Conservation (phyloP, 2,113 vertebrate genomes). For the Clarias gariepinus region DNA sequence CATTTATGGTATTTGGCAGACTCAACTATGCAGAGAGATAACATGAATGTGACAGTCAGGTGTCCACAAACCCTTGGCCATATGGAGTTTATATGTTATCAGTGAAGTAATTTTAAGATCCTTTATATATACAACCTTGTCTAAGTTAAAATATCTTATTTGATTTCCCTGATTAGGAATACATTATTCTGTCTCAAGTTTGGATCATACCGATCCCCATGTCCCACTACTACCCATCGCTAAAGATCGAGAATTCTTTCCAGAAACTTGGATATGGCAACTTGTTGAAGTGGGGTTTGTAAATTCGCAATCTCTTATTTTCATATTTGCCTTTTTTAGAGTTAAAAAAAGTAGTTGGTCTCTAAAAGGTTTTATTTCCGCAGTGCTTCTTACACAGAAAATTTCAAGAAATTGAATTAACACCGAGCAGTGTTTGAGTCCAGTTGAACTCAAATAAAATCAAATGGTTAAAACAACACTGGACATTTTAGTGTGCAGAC, state of each 20-base stretch:
- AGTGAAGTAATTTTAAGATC: neutral
- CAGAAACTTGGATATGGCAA: conserved; percentile 88
- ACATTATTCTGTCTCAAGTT: neutral
- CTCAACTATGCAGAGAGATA: too few species aligned
- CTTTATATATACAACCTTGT: neutral
- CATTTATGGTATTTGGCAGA: too few species aligned
- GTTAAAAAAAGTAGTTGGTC: neutral
- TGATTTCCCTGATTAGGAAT: neutral
- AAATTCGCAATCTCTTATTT: neutral
- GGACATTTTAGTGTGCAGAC: too few species aligned
- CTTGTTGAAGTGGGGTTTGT: conserved; percentile 76
- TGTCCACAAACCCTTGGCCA: too few species aligned
- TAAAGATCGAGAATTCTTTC: conserved; percentile 77
- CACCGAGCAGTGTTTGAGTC: too few species aligned
- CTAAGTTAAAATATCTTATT: neutral
- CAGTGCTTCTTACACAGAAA: neutral
- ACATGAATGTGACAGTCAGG: too few species aligned
- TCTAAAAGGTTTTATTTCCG: neutral
- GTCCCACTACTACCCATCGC: neutral
- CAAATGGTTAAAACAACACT: too few species aligned
- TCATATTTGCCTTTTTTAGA: neutral
- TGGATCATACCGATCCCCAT: too few species aligned
- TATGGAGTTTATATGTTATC: neutral
- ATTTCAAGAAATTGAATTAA: too few species aligned
- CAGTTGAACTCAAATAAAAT: too few species aligned